Conservation (phyloP, 2,888 invertebrate genomes). For the Anthrax anthrax region DNA sequence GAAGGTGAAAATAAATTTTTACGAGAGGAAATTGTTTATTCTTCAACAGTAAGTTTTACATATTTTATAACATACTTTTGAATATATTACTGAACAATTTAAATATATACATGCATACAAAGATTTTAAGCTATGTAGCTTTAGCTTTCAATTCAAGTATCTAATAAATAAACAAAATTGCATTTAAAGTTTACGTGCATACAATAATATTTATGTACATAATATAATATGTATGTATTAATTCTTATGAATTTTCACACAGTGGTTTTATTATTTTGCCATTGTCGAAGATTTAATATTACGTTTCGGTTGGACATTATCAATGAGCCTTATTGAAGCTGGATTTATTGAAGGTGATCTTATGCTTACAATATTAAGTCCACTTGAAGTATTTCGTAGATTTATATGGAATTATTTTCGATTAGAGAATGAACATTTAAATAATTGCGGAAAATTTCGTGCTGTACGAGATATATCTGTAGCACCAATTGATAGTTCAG, state of each 20-base stretch:
- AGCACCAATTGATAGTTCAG: conserved; percentile 59
- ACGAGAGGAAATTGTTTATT: conserved; percentile 67
- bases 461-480: conserved; percentile 76
- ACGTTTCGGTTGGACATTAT: conserved; percentile 63
- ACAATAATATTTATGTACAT: too few relatives aligned
- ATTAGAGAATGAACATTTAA: conserved; percentile 76
- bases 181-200: too few relatives aligned
- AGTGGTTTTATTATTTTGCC: conserved; percentile 70
- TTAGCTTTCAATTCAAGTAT: too few relatives aligned
- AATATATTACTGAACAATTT: not conserved
- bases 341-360: conserved; percentile 49
- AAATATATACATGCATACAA: not conserved
- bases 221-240: too few relatives aligned
- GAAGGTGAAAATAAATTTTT: conserved; percentile 63
- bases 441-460: conserved; percentile 79
- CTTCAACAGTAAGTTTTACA: conserved; percentile 52
- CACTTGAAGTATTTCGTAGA: conserved; percentile 53
- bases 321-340: conserved; percentile 51
- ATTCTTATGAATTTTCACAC: too few relatives aligned
- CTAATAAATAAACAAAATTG: too few relatives aligned
- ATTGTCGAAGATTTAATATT: conserved; percentile 66
- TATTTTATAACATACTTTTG: too few relatives aligned
- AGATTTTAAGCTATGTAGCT: too few relatives aligned
- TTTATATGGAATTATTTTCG: conserved; percentile 87
- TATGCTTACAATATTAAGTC: conserved; percentile 49